Conservation (phyloP, 2,113 vertebrate species). For the Coreoperca whiteheadi region DNA sequence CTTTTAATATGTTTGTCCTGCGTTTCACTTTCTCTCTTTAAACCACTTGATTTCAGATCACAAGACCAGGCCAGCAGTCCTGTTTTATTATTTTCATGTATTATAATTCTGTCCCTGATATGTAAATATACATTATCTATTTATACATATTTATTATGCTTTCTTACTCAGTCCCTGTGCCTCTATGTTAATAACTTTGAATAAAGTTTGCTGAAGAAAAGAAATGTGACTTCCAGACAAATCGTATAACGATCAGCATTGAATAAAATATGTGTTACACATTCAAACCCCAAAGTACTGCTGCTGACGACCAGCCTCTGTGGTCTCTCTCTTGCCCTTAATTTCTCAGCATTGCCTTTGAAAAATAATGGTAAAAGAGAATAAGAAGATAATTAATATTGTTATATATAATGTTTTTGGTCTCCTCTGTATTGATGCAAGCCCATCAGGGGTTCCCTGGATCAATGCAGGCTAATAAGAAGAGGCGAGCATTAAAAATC, state of each 20-base stretch:
- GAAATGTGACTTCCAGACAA: slow-evolving; percentile 17
- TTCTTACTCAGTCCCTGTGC: neutral
- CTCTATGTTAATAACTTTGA: slow-evolving; percentile 6
- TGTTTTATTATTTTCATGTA: neutral
- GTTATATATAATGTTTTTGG: too few relatives aligned
- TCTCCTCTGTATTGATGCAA: slow-evolving; percentile 42
- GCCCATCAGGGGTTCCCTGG: slow-evolving; percentile 13
- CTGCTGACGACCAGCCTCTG: slow-evolving; percentile 4
- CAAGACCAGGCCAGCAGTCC: neutral
- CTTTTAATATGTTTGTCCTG: neutral
- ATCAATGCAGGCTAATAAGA: slow-evolving; percentile 35
- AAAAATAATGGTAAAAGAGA: slow-evolving; percentile 29
- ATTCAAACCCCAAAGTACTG: slow-evolving; percentile 7
- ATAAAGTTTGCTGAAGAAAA: slow-evolving; percentile 10
- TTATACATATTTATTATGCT: neutral
- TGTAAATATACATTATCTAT: neutral
- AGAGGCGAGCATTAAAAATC: slow-evolving; percentile 32
- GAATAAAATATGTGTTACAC: slow-evolving; percentile 27
- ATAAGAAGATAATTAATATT: neutral
- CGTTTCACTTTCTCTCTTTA: neutral
- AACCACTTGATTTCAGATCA: neutral
- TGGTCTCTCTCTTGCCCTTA: slow-evolving; percentile 6
- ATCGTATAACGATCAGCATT: slow-evolving; percentile 12
- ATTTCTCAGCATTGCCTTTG: slow-evolving; percentile 3
- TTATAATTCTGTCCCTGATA: neutral